These are phyloP conservation scores for Fukomys damarensis DNA, from an alignment of 2,113 vertebrate genomes.

Conservation along the genomic window DNA sequence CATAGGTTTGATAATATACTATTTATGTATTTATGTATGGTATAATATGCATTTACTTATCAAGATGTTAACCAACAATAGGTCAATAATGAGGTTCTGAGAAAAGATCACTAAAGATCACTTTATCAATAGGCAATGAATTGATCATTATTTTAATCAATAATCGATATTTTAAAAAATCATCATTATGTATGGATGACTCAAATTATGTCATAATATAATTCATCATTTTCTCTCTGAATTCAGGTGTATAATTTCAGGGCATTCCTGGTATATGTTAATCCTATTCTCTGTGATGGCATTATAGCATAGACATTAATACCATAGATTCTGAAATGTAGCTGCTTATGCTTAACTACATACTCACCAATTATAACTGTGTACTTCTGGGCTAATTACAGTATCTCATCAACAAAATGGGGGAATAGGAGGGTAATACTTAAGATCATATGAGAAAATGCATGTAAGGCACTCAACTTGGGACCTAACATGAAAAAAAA, in stretches of 20 bases:
- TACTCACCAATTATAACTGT: background rate
- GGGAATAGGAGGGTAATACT: background rate
- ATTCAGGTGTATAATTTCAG: background rate
- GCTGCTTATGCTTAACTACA: background rate
- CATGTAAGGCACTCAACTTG: background rate
- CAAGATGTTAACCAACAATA: conserved; percentile 1
- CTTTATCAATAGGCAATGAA: background rate
- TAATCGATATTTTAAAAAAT: conserved; percentile 23
- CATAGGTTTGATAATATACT: background rate
- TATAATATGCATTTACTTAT: conserved; percentile 23
- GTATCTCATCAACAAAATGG: background rate
- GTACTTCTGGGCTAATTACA: background rate
- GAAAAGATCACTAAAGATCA: background rate
- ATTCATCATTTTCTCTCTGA: background rate
- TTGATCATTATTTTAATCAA: conserved; percentile 2
- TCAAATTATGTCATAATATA: background rate
- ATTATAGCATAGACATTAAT: background rate
- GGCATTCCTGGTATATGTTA: background rate
- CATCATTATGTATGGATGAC: background rate
- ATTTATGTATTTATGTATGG: background rate
- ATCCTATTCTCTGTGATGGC: background rate
- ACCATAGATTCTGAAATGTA: background rate
- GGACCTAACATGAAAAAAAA: background rate
- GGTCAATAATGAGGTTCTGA: background rate
- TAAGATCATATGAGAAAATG: conserved; percentile 22